phyloP scores from a whole-genome alignment of 2,113 vertebrate species.

The Pteruthius melanotis region DNA sequence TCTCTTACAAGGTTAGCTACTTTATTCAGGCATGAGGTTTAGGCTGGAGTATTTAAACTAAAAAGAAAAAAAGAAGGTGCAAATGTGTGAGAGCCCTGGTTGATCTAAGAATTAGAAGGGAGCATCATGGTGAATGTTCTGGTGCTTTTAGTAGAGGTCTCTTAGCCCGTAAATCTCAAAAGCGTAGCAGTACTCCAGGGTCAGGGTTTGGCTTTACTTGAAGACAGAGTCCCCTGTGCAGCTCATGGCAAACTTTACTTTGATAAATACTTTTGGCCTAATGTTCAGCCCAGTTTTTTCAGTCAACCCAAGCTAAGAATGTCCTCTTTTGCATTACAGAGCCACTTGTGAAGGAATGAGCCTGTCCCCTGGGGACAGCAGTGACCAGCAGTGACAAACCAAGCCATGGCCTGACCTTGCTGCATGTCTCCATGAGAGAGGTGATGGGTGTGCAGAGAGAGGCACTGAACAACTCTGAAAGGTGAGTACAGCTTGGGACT shows the following conservation, averaged over 20 bases:
- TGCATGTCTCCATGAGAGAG: neutral
- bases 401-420: neutral
- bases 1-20: neutral
- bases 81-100: neutral
- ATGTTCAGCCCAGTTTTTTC: neutral
- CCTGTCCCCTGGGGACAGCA: neutral
- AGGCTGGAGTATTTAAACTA: neutral
- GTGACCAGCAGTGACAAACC: neutral
- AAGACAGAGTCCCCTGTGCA: fast-evolving
- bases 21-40: neutral
- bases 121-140: neutral
- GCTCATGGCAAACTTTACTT: neutral
- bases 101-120: neutral
- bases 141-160: neutral
- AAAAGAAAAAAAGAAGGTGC: neutral
- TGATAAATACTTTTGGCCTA: neutral
- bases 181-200: neutral
- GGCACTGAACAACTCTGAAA: neutral
- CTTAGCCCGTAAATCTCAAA: neutral
- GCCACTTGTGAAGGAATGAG: neutral
- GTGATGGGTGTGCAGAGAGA: neutral
- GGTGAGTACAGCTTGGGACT: neutral
- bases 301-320: neutral
- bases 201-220: neutral
- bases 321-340: neutral